Base-by-base conservation (phyloP, 2,797 vertebrate genomes). In the Acanthiza pusilla region DNA sequence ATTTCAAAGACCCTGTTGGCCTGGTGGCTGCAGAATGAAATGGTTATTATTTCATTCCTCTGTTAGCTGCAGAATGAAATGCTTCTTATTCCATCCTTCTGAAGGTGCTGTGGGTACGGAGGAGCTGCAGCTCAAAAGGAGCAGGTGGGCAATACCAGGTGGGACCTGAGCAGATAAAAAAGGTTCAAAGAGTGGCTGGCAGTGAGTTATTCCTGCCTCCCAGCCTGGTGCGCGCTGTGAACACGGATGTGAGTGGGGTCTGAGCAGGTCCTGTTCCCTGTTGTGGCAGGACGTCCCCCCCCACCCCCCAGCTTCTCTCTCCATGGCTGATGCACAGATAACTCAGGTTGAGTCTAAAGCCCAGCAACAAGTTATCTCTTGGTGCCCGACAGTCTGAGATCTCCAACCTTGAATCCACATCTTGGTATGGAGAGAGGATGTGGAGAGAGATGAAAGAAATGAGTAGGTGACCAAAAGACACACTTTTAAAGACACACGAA, bases 231-330 rank as follows among this genome's bases (percentile, higher is more conserved):
- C 14, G 10, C 2, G 4, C 53, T 88, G 27, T 74, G 50, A 53
- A 10, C n/a, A 53, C 5, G 45, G 72, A 7, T 0, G 0, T 13
- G 5, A 91, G 9, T 3, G 13, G 60, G 20, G 45, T 21, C 13
- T 51, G n/a, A 29, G 81, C 66, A 70, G 62, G 22, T 34, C 10
- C n/a, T 18, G 7, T 21, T 88, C 32, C 68, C 45, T 22, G 9
- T 38, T 38, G 38, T 38, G 38, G 38, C 38, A 38, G 38, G 38
- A 38, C 38, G 12, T 38, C 38, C 12, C 38, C 12, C 38, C 38
- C 12, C 38, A 11, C 38, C 38, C 38, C 38, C 10, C 38, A 36
- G 10, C 36, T 36, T 36, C 38, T 38, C 38, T 38, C 38, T 38
- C 38, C 38, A 38, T 38, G 38, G 38, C 38, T 38, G 38, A 38